phyloP scores from a whole-genome alignment of 2,797 vertebrate species.

The Poeciliopsis paucimaculata region DNA sequence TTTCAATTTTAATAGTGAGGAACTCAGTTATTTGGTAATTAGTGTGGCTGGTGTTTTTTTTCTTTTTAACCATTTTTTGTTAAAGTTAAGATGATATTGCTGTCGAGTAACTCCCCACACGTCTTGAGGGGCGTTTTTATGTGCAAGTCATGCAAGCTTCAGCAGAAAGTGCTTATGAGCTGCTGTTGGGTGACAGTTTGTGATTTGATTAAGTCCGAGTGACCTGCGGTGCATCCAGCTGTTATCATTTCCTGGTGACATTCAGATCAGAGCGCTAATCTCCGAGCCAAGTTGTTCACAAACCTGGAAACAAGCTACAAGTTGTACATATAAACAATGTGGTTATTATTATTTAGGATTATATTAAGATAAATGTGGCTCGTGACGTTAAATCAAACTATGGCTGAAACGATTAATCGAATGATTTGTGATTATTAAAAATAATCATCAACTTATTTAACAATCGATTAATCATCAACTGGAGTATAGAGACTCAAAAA shows the following conservation, averaged over 20 bases:
- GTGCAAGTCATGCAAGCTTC: background rate
- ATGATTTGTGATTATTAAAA: no score
- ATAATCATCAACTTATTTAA: no score
- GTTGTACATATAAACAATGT: background rate
- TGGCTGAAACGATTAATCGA: no score
- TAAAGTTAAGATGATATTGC: background rate
- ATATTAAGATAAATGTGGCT: background rate
- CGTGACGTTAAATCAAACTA: background rate
- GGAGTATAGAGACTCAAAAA: no score
- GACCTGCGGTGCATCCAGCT: constrained; percentile 38
- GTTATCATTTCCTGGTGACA: constrained; percentile 9
- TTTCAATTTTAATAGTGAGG: background rate
- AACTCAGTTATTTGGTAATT: no score
- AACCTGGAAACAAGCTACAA: background rate
- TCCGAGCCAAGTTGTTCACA: background rate
- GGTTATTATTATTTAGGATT: background rate
- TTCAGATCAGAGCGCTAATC: background rate
- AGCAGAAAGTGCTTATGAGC: background rate
- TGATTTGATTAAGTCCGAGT: constrained; percentile 23
- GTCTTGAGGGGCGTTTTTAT: background rate
- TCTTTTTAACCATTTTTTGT: background rate
- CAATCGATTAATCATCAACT: no score
- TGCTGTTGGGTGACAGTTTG: constrained; percentile 13
- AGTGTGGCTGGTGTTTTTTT: no score
- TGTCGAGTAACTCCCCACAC: background rate